Evolutionary conservation across 1,140 invertebrate genomes (phyloP).

Genomic region (Drosophila ohnishii): DNA sequence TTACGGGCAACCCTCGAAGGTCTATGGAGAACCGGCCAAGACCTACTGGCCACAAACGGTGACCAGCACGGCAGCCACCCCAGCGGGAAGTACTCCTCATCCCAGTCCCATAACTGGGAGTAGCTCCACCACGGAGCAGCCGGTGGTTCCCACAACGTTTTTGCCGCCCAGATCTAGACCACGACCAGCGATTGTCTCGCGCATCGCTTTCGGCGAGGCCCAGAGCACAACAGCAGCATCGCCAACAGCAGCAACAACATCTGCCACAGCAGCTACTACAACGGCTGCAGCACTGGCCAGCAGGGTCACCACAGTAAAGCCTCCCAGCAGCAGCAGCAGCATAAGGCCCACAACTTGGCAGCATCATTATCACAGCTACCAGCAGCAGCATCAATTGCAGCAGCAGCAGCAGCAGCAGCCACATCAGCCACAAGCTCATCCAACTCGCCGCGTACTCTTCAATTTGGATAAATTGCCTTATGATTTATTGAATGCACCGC

Average conservation of each 20-base stretch:
- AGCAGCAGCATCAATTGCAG: conserved; percentile 55
- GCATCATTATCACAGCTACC: conserved; percentile 69
- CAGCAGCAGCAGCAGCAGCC: conserved; percentile 50
- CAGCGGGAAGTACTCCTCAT: conserved; percentile 12
- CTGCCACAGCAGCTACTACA: neutral
- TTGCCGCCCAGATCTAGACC: conserved; percentile 68
- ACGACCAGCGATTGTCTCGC: conserved; percentile 82
- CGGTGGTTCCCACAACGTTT: conserved; percentile 58
- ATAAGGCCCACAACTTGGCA: conserved; percentile 63
- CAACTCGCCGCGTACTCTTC: conserved; percentile 78
- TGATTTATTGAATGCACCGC: conserved; percentile 82
- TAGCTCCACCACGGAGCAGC: conserved; percentile 14
- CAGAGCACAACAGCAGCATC: conserved; percentile 57
- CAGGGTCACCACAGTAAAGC: conserved; percentile 40
- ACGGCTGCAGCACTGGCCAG: conserved; percentile 41
- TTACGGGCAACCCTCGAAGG: conserved; percentile 84
- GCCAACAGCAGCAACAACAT: conserved; percentile 43
- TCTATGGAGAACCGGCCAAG: conserved; percentile 84
- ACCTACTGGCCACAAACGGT: conserved; percentile 83
- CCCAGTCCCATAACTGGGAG: conserved; percentile 2
- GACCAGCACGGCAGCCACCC: conserved; percentile 21
- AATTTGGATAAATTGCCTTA: conserved; percentile 83
- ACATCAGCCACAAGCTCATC: conserved; percentile 38
- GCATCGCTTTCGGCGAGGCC: conserved; percentile 81
- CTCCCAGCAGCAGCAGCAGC: conserved; percentile 46